These are phyloP conservation scores for Chionomys nivalis DNA, from an alignment of 2,113 vertebrate genomes.

Conservation along the genomic window DNA sequence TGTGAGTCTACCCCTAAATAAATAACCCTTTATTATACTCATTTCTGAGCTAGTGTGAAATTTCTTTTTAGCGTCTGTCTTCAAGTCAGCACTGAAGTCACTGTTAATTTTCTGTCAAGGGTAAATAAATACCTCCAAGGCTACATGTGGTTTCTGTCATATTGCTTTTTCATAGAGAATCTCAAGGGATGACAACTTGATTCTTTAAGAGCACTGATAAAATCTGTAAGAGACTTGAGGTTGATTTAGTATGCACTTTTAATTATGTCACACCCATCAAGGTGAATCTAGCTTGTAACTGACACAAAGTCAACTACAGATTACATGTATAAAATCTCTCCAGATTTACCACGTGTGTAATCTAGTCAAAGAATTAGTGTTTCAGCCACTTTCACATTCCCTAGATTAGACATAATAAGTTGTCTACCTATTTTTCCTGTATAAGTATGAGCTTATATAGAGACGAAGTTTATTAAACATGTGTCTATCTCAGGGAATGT, in stretches of 20 bases:
- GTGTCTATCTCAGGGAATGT: not conserved
- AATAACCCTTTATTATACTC: no score
- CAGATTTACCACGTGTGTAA: not conserved
- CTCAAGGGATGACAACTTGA: not conserved
- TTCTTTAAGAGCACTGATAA: not conserved
- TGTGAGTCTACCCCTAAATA: no score
- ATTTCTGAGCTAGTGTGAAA: no score
- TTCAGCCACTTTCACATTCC: not conserved
- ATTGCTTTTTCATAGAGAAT: not conserved
- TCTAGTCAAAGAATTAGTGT: not conserved
- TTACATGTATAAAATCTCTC: not conserved
- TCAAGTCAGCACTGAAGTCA: not conserved
- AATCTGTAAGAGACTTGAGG: not conserved
- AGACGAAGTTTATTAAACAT: not conserved
- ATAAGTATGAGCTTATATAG: not conserved
- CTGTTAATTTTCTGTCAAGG: not conserved
- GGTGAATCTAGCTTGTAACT: not conserved
- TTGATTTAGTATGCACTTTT: not conserved
- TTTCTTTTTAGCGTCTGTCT: no score
- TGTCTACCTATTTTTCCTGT: not conserved
- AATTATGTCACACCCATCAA: not conserved
- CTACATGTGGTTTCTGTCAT: not conserved
- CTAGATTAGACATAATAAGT: not conserved
- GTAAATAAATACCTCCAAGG: not conserved
- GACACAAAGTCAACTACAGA: not conserved